Conservation (phyloP, 2,113 vertebrate genomes). For the Corapipo altera region DNA sequence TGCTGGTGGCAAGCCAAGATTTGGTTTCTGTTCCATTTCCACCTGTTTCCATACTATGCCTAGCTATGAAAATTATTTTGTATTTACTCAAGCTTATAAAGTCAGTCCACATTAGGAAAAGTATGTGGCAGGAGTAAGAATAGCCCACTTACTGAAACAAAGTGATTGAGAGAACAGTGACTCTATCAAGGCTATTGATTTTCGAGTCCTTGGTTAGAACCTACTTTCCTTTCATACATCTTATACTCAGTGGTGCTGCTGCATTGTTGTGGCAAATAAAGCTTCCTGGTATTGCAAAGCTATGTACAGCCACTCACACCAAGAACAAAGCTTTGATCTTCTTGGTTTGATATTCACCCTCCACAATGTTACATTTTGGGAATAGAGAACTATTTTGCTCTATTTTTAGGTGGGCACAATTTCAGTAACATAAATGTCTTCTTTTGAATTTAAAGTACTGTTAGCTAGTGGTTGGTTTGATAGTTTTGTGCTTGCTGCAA, state of each 20-base stretch:
- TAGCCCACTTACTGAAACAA: background rate
- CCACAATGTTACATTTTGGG: background rate
- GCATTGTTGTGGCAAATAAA: slow-evolving; percentile 8
- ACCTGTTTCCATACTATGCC: background rate
- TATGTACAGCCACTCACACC: background rate
- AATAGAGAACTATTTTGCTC: background rate
- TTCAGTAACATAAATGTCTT: background rate
- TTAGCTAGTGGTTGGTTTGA: background rate
- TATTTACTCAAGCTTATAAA: background rate
- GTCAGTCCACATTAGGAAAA: background rate
- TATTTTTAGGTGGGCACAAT: background rate
- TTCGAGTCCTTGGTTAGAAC: background rate
- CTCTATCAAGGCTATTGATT: background rate
- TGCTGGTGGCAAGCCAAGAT: background rate
- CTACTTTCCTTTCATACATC: background rate
- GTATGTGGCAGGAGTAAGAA: background rate
- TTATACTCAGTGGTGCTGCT: background rate
- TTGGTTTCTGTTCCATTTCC: background rate
- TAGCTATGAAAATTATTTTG: background rate
- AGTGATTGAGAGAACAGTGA: background rate
- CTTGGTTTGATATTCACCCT: background rate
- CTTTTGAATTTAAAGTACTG: background rate
- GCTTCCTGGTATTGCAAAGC: background rate
- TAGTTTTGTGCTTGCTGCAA: background rate
- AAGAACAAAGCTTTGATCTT: background rate